These are phyloP conservation scores for Agapornis roseicollis DNA, from an alignment of 2,113 vertebrate species.

Conservation along the genomic window DNA sequence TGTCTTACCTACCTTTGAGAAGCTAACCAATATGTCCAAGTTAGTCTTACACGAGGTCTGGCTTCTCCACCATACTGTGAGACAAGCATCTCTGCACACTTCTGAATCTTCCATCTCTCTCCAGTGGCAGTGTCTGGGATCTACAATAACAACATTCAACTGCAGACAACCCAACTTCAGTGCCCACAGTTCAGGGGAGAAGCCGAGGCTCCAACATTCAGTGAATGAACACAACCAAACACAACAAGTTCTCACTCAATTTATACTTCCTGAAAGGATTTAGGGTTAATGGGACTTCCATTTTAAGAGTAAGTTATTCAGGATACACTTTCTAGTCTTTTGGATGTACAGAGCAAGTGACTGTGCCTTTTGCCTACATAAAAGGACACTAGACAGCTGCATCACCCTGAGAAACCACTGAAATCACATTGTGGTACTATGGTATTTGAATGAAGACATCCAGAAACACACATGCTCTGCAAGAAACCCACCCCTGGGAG, in stretches of 20 bases:
- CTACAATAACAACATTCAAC: neutral
- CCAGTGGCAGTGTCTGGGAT: neutral
- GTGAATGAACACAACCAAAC: neutral
- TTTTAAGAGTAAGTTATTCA: neutral
- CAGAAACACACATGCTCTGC: fast-evolving
- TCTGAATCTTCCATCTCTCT: neutral
- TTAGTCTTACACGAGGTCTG: neutral
- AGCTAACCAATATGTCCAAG: neutral
- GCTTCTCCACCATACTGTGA: neutral
- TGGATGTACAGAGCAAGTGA: neutral
- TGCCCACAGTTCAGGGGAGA: neutral
- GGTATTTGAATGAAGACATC: neutral
- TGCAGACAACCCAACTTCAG: neutral
- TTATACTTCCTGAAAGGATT: neutral
- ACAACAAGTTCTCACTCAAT: neutral
- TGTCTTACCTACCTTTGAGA: neutral
- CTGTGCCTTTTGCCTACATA: neutral
- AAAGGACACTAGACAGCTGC: neutral
- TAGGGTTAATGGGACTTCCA: neutral
- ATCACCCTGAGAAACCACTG: neutral
- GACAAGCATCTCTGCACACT: neutral
- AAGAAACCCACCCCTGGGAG: neutral
- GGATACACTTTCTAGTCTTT: neutral
- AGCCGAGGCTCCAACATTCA: neutral
- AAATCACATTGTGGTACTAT: neutral